Evolutionary conservation across 2,797 vertebrate genomes (phyloP), one percentile per base, ranked within the genome.

Genomic region (Cossypha heuglini): DNA sequence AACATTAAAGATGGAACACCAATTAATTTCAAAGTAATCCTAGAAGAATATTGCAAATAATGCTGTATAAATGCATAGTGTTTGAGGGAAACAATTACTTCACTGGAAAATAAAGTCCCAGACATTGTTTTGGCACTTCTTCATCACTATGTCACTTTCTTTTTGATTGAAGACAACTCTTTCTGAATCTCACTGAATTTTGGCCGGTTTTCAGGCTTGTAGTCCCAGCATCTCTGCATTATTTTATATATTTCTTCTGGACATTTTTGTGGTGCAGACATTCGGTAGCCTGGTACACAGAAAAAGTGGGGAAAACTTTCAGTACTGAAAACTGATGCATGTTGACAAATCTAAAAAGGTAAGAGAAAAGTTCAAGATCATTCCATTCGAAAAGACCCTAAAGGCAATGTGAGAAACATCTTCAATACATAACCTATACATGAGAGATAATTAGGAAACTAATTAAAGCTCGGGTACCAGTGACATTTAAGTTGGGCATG

Each of bases 221-320:
- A 99, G 96, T 99, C 99, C 99, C 99, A 99, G 94, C 99, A 99
- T 45, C 97, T 98, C 97, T 98, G 98, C 99, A 99, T 99, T 97
- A 99, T 98, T 97, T 98, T 99, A 97, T 98, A 98, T 76, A 99
- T 98, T n/a, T 99, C 99, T 29, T 99, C 99, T 40, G 99, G 99
- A 95, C 99, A 99, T 90, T 99, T 98, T 94, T 99, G 99, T 14
- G 99, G 99, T 74, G 98, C 98, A 71, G 99, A 98, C 99, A 99
- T 99, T 95, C 99, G 98, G 98, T 99, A 99, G 80, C 99, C 99
- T 99, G 66, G 73, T 88, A 91, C 76, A 91, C 29, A 90, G 71
- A 93, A 72, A 62, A 86, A 49, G 46, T n/a, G 40, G 13, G 57
- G 19, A 73, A 78, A 71, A 73, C 16, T 13, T 90, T 95, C 57